Evolutionary conservation across 1,140 invertebrate species (phyloP).

Genomic region (Eufriesea mexicana): DNA sequence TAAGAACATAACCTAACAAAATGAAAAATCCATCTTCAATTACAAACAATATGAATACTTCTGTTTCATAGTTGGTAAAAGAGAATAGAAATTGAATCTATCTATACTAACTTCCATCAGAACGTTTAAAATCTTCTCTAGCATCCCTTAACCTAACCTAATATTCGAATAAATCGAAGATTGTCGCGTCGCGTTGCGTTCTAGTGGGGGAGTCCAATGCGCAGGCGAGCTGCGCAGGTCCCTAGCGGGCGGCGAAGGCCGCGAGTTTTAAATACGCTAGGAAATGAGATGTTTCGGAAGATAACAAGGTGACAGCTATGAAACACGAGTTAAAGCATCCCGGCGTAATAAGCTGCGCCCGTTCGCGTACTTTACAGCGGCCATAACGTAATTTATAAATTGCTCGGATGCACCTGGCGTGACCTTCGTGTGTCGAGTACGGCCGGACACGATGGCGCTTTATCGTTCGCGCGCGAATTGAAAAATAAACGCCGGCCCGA

Average conservation of each 20-base stretch:
- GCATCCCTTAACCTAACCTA: too few relatives aligned
- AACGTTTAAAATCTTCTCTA: too few relatives aligned
- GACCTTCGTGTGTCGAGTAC: slow-evolving; percentile 44
- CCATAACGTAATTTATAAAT: slow-evolving; percentile 52
- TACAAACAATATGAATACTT: too few relatives aligned
- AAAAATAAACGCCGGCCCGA: slow-evolving; percentile 31
- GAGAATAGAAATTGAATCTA: too few relatives aligned
- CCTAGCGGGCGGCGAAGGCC: background rate
- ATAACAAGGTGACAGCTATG: slow-evolving; percentile 17
- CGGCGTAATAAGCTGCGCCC: slow-evolving; percentile 13
- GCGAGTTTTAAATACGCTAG: slow-evolving; percentile 2
- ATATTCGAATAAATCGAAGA: too few relatives aligned
- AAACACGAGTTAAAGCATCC: background rate
- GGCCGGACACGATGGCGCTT: slow-evolving; percentile 28
- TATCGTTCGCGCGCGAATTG: slow-evolving; percentile 43
- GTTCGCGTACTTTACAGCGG: slow-evolving; percentile 36
- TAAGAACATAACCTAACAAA: too few relatives aligned
- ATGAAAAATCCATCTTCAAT: too few relatives aligned
- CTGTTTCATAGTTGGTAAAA: too few relatives aligned
- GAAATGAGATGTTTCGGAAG: slow-evolving; percentile 21
- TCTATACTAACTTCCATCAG: too few relatives aligned
- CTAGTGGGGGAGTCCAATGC: background rate
- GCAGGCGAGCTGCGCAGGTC: background rate
- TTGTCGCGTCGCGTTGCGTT: too few relatives aligned
- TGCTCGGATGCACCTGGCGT: slow-evolving; percentile 38